Evolutionary conservation across 2,888 invertebrate species (phyloP).

Genomic region (Calliphora vomitoria): DNA sequence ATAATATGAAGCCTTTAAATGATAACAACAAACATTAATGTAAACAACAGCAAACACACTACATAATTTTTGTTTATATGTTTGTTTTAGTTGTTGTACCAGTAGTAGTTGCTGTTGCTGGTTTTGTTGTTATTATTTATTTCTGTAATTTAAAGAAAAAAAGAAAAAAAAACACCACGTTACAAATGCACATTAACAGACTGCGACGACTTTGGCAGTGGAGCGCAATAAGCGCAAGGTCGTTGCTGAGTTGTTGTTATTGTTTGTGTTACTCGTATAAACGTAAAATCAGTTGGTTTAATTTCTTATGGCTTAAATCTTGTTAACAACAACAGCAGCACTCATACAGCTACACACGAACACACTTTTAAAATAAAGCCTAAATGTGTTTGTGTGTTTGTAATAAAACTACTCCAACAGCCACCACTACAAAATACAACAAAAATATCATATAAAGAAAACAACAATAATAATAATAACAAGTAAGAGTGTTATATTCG

Average conservation of each 20-base stretch:
- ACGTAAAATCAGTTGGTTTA: conserved; percentile 34
- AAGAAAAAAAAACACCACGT: conserved; percentile 5
- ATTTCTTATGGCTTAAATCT: conserved; percentile 53
- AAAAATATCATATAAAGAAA: background rate
- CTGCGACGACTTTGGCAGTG: conserved; percentile 75
- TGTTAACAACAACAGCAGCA: conserved; percentile 48
- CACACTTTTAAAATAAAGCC: background rate
- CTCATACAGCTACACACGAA: background rate
- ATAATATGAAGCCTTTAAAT: background rate
- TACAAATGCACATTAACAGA: conserved; percentile 64
- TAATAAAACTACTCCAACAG: background rate
- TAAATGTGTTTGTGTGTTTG: background rate
- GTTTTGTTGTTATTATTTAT: conserved; percentile 9
- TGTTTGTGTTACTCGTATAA: conserved; percentile 2
- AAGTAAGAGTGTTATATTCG: no score
- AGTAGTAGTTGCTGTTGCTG: background rate
- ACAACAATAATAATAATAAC: conserved; percentile 5
- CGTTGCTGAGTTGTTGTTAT: conserved; percentile 71
- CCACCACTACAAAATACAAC: background rate
- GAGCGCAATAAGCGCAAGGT: conserved; percentile 80
- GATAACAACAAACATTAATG: background rate
- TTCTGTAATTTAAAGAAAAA: conserved; percentile 25
- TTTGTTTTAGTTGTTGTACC: background rate
- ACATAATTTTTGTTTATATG: background rate
- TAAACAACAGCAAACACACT: background rate